phyloP scores from a whole-genome alignment of 2,888 invertebrate species.

The Mesoligia furuncula region DNA sequence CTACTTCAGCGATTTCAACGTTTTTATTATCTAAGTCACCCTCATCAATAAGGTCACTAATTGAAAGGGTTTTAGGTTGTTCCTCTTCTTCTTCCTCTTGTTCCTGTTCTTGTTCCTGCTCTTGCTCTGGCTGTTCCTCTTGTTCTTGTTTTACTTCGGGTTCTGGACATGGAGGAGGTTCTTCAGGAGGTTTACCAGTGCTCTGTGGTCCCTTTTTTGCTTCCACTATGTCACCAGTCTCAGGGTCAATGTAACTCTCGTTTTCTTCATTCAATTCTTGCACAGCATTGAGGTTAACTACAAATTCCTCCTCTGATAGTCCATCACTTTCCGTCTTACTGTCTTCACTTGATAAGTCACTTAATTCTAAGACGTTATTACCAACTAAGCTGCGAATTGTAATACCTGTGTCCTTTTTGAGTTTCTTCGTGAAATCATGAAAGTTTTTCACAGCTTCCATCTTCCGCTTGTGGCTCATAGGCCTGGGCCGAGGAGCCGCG shows the following conservation, averaged over 20 bases:
- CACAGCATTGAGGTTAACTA: constrained; percentile 86
- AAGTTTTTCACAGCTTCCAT: constrained; percentile 89
- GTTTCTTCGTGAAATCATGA: constrained; percentile 88
- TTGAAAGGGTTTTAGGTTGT: constrained; percentile 85
- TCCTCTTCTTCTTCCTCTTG: constrained; percentile 56
- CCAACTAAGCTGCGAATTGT: constrained; percentile 88
- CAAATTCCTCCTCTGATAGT: constrained; percentile 88
- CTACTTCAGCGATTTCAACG: constrained; percentile 88
- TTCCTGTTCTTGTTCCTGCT: constrained; percentile 52
- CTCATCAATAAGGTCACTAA: constrained; percentile 88
- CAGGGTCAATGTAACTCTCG: constrained; percentile 89
- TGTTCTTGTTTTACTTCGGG: constrained; percentile 60
- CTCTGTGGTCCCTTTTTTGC: constrained; percentile 65
- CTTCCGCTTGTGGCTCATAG: constrained; percentile 88
- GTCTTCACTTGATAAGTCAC: constrained; percentile 87
- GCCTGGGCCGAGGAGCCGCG: constrained; percentile 80
- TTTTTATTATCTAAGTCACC: constrained; percentile 87
- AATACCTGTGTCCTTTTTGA: constrained; percentile 89
- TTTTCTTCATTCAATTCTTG: constrained; percentile 86
- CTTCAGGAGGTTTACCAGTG: constrained; percentile 54
- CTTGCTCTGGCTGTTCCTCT: constrained; percentile 53
- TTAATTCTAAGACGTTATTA: constrained; percentile 87
- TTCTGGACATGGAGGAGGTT: constrained; percentile 49
- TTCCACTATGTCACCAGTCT: constrained; percentile 87
- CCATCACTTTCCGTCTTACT: constrained; percentile 87